Evolutionary conservation across 2,797 vertebrate species (phyloP).

Genomic region (Toxotes lorentzi): DNA sequence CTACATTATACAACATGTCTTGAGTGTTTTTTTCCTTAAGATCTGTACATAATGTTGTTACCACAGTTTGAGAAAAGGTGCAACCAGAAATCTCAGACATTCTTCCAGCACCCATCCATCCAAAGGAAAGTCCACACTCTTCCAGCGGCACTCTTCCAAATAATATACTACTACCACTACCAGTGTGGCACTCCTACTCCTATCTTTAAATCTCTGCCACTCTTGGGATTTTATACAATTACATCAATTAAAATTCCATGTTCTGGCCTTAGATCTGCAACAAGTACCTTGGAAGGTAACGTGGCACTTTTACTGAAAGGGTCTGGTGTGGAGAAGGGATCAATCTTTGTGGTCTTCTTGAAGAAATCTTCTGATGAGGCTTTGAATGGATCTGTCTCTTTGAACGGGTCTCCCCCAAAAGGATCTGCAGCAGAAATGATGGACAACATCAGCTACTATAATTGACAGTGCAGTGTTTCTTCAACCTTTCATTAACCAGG

Average conservation of each 20-base stretch:
- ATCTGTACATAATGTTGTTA: not conserved
- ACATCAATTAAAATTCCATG: not conserved
- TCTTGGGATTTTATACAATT: not conserved
- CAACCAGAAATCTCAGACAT: not conserved
- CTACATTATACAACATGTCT: not conserved
- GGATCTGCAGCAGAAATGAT: constrained; percentile 82
- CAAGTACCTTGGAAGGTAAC: constrained; percentile 90
- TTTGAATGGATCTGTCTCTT: constrained; percentile 87
- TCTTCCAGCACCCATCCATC: not conserved
- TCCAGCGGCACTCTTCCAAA: not conserved
- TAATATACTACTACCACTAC: not conserved
- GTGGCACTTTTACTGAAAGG: constrained; percentile 92
- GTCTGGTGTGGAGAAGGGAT: constrained; percentile 91
- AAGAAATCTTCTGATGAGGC: constrained; percentile 93
- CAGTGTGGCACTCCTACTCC: not conserved
- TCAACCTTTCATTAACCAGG: not conserved
- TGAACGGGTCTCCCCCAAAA: constrained; percentile 90
- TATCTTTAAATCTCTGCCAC: not conserved
- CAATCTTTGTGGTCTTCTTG: constrained; percentile 91
- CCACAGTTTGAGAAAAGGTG: not conserved
- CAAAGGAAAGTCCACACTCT: not conserved
- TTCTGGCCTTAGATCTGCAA: not conserved
- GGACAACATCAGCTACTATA: not conserved
- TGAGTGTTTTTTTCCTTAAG: not conserved
- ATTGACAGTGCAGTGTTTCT: not conserved